These are phyloP conservation scores for Timema podura DNA, from an alignment of 2,888 invertebrate species.

Conservation along the genomic window DNA sequence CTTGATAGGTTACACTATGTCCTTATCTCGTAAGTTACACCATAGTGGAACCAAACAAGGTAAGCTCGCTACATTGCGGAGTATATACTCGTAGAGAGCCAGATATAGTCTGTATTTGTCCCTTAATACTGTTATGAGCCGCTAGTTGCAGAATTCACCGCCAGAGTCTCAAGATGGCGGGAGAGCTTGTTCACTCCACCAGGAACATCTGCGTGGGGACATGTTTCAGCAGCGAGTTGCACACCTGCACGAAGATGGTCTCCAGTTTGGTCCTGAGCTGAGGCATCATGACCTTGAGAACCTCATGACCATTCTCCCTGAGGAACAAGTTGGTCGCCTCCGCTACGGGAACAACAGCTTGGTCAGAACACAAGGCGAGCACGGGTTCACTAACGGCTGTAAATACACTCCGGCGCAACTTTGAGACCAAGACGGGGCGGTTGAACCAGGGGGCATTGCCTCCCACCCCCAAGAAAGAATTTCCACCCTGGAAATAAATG, in stretches of 20 bases:
- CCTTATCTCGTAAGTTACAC: no score
- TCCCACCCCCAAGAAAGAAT: no score
- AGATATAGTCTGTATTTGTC: no score
- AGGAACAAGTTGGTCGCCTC: slow-evolving; percentile 69
- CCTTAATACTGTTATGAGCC: no score
- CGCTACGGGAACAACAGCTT: slow-evolving; percentile 46
- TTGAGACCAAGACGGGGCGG: no score
- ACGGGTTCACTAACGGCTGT: background rate
- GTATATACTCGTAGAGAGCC: no score
- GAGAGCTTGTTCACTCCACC: slow-evolving; percentile 7
- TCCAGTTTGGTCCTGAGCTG: slow-evolving; percentile 63
- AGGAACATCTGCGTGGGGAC: slow-evolving; percentile 58
- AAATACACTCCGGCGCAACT: no score
- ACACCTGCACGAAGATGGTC: slow-evolving; percentile 57
- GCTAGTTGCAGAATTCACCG: background rate
- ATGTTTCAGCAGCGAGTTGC: slow-evolving; percentile 61
- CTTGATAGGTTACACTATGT: no score
- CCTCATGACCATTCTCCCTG: slow-evolving; percentile 64
- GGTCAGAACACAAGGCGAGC: background rate
- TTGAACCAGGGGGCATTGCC: no score
- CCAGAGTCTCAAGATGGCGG: background rate
- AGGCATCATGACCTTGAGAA: slow-evolving; percentile 64
- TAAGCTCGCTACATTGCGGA: no score
- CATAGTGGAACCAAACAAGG: no score
- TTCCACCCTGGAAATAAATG: no score